A percentile compares a stretch with the other conserved stretches of the same genome.
phyloP scores from a whole-genome alignment of 1,140 invertebrate species.

The Batillaria attramentaria region DNA sequence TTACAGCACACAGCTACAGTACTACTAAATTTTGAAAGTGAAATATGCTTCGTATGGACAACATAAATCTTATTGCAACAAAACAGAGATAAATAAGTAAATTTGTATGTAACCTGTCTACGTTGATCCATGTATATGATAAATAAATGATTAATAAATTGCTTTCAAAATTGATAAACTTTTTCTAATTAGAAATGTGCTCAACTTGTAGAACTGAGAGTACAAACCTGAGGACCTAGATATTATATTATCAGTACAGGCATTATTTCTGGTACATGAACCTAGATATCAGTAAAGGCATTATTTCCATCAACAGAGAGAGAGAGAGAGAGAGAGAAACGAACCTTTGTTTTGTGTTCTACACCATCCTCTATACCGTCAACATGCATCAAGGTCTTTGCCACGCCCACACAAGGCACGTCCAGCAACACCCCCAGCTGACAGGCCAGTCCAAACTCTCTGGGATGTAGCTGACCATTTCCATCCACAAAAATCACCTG shows the following conservation, averaged over 20 bases:
- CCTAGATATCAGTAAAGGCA: background rate
- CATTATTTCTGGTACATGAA: background rate
- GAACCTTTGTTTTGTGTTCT: conserved; percentile 61
- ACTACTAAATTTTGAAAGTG: too few relatives aligned
- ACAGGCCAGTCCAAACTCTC: conserved; percentile 70
- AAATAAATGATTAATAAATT: background rate
- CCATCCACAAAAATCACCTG: conserved; percentile 73
- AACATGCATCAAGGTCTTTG: conserved; percentile 69
- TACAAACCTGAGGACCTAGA: background rate
- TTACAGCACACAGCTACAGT: too few relatives aligned
- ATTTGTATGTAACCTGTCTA: too few relatives aligned
- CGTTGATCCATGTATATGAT: too few relatives aligned
- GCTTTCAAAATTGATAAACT: background rate
- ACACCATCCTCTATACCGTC: conserved; percentile 67
- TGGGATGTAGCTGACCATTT: conserved; percentile 73
- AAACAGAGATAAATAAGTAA: too few relatives aligned
- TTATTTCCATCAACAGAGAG: background rate
- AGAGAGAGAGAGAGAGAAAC: background rate
- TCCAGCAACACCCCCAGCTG: conserved; percentile 68
- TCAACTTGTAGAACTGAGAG: background rate
- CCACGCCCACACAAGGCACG: conserved; percentile 69
- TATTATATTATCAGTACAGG: background rate
- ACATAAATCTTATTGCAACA: too few relatives aligned
- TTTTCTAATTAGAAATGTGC: too few relatives aligned
- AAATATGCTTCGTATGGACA: too few relatives aligned